Conservation (phyloP, 2,113 vertebrate species). For the Pluvianellus socialis region DNA sequence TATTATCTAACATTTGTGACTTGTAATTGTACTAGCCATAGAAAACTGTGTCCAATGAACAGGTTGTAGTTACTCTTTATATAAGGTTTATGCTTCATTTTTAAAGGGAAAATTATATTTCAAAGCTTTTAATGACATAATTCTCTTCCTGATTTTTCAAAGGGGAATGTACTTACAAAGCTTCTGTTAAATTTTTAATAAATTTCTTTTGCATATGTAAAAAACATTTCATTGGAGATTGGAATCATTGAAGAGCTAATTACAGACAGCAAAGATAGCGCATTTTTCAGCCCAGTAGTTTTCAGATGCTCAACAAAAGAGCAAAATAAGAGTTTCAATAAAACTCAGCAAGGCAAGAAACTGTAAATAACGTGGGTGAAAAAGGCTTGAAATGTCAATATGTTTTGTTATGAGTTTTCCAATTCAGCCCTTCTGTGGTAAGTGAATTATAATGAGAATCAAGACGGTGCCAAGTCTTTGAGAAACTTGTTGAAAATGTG, state of each 20-base stretch:
- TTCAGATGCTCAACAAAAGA: constrained; percentile 69
- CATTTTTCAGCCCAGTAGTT: constrained; percentile 70
- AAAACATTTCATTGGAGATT: constrained; percentile 39
- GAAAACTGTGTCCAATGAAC: not conserved
- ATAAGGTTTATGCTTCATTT: not conserved
- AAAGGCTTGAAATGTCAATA: constrained; percentile 72
- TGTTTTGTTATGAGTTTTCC: constrained; percentile 60
- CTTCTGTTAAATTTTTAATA: constrained; percentile 59
- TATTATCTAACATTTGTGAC: not conserved
- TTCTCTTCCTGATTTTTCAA: constrained; percentile 23
- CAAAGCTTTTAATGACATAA: not conserved
- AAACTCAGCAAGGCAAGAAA: constrained; percentile 67
- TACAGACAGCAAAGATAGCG: constrained; percentile 45
- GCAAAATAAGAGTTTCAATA: constrained; percentile 67
- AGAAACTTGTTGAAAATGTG: not conserved
- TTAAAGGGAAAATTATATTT: not conserved
- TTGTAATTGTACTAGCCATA: not conserved
- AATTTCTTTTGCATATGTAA: constrained; percentile 29
- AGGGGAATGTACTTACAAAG: constrained; percentile 14
- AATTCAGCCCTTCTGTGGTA: constrained; percentile 23
- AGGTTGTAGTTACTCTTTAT: not conserved
- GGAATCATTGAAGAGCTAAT: constrained; percentile 62
- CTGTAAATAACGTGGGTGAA: constrained; percentile 60
- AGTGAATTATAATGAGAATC: constrained; percentile 48
- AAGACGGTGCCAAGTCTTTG: not conserved